phyloP scores from a whole-genome alignment of 2,888 invertebrate species.

The Hypena proboscidalis region DNA sequence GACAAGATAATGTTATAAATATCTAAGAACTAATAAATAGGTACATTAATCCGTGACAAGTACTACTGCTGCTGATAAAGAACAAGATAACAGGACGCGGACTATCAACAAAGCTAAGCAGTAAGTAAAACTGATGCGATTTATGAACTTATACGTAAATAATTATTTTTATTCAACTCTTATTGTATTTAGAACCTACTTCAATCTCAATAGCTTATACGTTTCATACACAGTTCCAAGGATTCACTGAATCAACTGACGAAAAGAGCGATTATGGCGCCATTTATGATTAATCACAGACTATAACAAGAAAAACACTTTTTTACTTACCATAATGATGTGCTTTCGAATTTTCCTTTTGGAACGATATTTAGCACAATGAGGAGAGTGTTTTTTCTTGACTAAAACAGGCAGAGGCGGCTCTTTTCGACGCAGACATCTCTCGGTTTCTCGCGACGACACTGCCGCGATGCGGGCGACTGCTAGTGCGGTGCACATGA shows the following conservation, averaged over 20 bases:
- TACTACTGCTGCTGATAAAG: slow-evolving; percentile 18
- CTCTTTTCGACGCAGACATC: slow-evolving; percentile 50
- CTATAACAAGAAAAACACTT: not conserved
- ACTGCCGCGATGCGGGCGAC: slow-evolving; percentile 65
- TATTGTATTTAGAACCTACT: too few species aligned
- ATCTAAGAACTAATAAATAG: slow-evolving; percentile 15
- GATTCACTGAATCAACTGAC: slow-evolving; percentile 2
- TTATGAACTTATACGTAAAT: too few species aligned
- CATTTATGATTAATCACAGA: slow-evolving; percentile 25
- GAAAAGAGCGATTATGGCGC: slow-evolving; percentile 21
- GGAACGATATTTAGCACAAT: slow-evolving; percentile 39
- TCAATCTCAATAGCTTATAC: too few species aligned
- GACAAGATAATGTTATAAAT: slow-evolving; percentile 20
- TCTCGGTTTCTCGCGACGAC: slow-evolving; percentile 55
- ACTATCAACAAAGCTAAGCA: slow-evolving; percentile 17
- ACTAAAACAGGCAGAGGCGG: slow-evolving; percentile 22
- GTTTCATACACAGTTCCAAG: too few species aligned
- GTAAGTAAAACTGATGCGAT: slow-evolving; percentile 1
- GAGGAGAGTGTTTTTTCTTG: slow-evolving; percentile 47
- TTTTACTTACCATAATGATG: slow-evolving; percentile 63
- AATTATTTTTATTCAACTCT: too few species aligned
- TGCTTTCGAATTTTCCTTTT: slow-evolving; percentile 38
- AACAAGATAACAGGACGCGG: slow-evolving; percentile 27
- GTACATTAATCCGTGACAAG: slow-evolving; percentile 22
- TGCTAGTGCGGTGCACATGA: slow-evolving; percentile 56